phyloP scores from a whole-genome alignment of 2,888 invertebrate genomes.

The Melieria crassipennis region DNA sequence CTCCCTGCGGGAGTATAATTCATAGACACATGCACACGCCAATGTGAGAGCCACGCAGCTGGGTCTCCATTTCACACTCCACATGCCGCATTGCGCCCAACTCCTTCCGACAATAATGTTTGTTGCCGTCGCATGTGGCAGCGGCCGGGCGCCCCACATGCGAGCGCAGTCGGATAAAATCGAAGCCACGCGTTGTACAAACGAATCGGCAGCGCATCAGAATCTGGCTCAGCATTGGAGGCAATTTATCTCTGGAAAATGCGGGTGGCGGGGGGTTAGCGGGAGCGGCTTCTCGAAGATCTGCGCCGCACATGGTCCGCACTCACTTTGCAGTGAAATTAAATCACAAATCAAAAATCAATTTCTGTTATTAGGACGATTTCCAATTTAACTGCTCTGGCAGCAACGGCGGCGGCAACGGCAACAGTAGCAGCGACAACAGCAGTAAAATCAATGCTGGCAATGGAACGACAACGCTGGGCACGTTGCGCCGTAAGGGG shows the following conservation, averaged over 20 bases:
- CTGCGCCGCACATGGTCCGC: not conserved
- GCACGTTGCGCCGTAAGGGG: not conserved
- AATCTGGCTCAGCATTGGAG: not conserved
- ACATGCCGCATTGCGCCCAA: too few relatives aligned
- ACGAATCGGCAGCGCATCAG: not conserved
- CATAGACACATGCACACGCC: slow-evolving; percentile 8
- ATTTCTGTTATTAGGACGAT: slow-evolving; percentile 51
- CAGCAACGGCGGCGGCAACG: not conserved
- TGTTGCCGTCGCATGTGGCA: not conserved
- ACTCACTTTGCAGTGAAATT: slow-evolving; percentile 52
- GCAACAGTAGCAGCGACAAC: not conserved
- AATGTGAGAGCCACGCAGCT: not conserved
- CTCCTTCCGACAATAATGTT: not conserved
- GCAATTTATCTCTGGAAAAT: not conserved
- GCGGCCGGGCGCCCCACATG: not conserved
- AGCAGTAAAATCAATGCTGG: not conserved
- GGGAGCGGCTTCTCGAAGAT: not conserved
- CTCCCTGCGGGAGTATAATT: slow-evolving; percentile 27
- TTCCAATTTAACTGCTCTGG: slow-evolving; percentile 29
- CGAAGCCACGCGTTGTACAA: not conserved
- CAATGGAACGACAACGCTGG: not conserved
- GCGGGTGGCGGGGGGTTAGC: not conserved
- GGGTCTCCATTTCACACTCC: not conserved
- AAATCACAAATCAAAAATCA: slow-evolving; percentile 66
- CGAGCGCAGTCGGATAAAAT: not conserved